Base-by-base conservation (phyloP, 2,888 invertebrate species). In the Sinotaia quadrata region DNA sequence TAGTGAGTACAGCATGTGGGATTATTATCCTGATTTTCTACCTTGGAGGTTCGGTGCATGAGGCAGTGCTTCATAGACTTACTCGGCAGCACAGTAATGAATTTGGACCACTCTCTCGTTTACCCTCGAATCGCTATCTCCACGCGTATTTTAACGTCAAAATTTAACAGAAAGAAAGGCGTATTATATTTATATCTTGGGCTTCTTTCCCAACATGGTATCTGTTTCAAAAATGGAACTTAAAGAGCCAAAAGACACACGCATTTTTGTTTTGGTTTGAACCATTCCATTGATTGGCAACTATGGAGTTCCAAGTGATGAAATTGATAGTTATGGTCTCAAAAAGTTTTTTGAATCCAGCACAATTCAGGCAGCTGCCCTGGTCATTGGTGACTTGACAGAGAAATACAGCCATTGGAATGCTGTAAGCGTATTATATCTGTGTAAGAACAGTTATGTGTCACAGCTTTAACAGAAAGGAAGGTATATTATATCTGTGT, bases 271-370 rank as follows among this genome's bases (percentile, higher is more conserved):
- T n/a, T n/a, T n/a, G n/a, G n/a, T n/a, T n/a, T n/a, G n/a, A n/a
- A n/a, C n/a, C n/a, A n/a, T n/a, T n/a, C 99, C 99, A 0, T 89
- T 99, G 33, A 92, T 99, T 78, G 99, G 99, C 54, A 99, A 98
- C 89, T 99, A 99, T 88, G 99, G 99, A 0, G 92, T 99, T 29
- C 96, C 97, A 0, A 91, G 91, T 49, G 87, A 82, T 41, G 80
- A 93, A 61, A 84, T 89, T 60, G 97, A 97, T 84, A 92, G 93
- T 79, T 89, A 92, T 87, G 94, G 93, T 2, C 84, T 98, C 31
- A 77, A 75, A 36, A 75, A 74, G 36, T 94, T 94, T 92, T 96
- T 97, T 85, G 98, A 98, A 88, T 98, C 98, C 0, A 89, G 91
- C 59, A 92, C 93, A 66, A 96, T 99, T 77, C 98, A 98, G 93